A percentile compares a stretch with the other conserved stretches of the same genome.
phyloP scores from a whole-genome alignment of 2,113 vertebrate species.

The Tachysurus fulvidraco region DNA sequence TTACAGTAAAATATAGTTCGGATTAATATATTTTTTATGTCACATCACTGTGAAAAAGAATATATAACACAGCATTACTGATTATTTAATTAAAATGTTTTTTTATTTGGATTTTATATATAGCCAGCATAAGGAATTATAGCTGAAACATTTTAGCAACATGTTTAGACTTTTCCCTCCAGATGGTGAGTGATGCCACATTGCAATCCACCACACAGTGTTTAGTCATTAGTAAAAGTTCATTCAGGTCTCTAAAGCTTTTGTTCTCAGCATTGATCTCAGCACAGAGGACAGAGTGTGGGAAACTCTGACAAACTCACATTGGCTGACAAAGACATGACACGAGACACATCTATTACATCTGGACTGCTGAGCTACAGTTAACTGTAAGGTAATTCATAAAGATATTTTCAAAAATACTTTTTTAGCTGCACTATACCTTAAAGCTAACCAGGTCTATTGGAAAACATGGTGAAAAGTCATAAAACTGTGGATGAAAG shows the following conservation, averaged over 20 bases:
- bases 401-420: background rate
- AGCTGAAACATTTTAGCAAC: background rate
- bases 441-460: background rate
- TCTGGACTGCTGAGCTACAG: background rate
- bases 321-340: constrained; percentile 36
- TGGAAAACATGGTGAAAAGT: background rate
- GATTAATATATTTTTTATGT: background rate
- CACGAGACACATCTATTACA: constrained; percentile 40
- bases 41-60: background rate
- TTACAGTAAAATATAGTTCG: background rate
- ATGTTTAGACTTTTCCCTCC: constrained; percentile 54
- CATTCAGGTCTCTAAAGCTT: constrained; percentile 53
- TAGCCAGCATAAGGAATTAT: background rate
- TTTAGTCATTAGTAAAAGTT: constrained; percentile 47
- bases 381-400: background rate
- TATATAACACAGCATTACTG: background rate
- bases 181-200: constrained; percentile 57
- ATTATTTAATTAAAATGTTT: background rate
- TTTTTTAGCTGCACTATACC: background rate
- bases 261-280: constrained; percentile 51
- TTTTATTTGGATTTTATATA: background rate
- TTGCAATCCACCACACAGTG: constrained; percentile 38
- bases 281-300: constrained; percentile 54
- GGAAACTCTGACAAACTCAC: constrained; percentile 56
- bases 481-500: background rate